phyloP scores from a whole-genome alignment of 2,888 invertebrate genomes.

The Cyrtodaria siliqua region DNA sequence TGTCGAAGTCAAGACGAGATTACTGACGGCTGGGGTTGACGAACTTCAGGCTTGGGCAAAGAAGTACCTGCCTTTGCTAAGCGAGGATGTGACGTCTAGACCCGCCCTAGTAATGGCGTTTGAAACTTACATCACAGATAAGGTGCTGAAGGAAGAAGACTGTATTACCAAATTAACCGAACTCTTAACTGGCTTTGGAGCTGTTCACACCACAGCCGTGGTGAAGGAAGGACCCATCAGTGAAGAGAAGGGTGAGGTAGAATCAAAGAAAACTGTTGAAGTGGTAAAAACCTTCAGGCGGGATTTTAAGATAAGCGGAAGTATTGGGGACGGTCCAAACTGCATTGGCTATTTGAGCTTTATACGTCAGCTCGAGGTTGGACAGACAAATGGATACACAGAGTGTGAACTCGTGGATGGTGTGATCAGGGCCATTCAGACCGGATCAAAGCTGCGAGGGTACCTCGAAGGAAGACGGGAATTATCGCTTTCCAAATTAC shows the following conservation, averaged over 20 bases:
- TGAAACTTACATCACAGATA: no score
- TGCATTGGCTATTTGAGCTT: conserved; percentile 9
- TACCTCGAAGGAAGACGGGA: conserved; percentile 26
- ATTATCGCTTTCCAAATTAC: background rate
- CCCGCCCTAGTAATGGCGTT: no score
- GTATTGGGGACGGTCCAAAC: conserved; percentile 12
- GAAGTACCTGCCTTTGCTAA: no score
- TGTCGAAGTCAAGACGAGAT: background rate
- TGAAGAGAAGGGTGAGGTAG: background rate
- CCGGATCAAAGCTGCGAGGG: conserved; percentile 15
- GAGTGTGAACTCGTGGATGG: conserved; percentile 18
- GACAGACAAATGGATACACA: conserved; percentile 1
- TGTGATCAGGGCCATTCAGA: conserved; percentile 19
- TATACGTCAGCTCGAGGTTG: conserved; percentile 11
- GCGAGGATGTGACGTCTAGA: no score
- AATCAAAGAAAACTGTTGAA: background rate
- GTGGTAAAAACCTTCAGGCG: background rate
- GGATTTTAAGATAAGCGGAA: conserved; percentile 19
- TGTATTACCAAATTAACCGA: no score
- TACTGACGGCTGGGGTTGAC: no score
- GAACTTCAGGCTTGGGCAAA: no score
- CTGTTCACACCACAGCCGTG: background rate
- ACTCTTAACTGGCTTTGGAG: background rate
- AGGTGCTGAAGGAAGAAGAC: no score
- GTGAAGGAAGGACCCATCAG: background rate